A percentile compares a stretch with the other conserved stretches of the same genome.
Conservation (phyloP, 2,888 invertebrate species). For the Papilio elwesi region DNA sequence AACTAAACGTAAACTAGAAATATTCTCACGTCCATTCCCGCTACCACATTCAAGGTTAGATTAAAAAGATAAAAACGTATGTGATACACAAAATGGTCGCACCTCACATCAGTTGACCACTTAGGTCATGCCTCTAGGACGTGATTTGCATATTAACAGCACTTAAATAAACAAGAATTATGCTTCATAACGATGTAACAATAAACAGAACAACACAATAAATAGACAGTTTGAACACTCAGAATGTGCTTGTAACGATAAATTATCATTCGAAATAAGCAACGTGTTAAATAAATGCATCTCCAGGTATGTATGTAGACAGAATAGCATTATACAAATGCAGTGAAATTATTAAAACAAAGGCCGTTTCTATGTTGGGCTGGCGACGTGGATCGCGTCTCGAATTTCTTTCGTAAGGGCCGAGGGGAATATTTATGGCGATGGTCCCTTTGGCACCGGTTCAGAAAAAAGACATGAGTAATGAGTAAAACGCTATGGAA, state of each 20-base stretch:
- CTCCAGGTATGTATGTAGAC: conserved; percentile 28
- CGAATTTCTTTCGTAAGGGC: conserved; percentile 41
- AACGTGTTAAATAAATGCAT: conserved; percentile 36
- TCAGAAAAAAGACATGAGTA: conserved; percentile 41
- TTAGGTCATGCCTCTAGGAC: conserved; percentile 62
- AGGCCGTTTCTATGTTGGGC: conserved; percentile 39
- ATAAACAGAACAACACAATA: not conserved
- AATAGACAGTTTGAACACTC: conserved; percentile 22
- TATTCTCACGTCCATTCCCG: conserved; percentile 67
- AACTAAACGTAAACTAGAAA: conserved; percentile 45
- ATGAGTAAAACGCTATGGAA: conserved; percentile 37
- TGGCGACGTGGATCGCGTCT: conserved; percentile 33
- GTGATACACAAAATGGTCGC: conserved; percentile 59
- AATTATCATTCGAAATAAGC: conserved; percentile 39
- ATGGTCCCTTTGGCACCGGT: conserved; percentile 40
- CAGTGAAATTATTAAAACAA: conserved; percentile 40
- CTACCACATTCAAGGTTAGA: conserved; percentile 71
- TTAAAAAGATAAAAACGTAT: conserved; percentile 59
- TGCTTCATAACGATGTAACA: conserved; percentile 27
- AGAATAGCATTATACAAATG: conserved; percentile 41
- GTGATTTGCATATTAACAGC: conserved; percentile 55
- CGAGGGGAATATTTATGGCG: conserved; percentile 39
- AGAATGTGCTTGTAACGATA: conserved; percentile 24
- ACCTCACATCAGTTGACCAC: conserved; percentile 64
- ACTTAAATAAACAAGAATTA: conserved; percentile 37